Evolutionary conservation across 1,140 invertebrate genomes (phyloP), one percentile per base, ranked within the genome.

Genomic region (Drosophila pseudoananassae): DNA sequence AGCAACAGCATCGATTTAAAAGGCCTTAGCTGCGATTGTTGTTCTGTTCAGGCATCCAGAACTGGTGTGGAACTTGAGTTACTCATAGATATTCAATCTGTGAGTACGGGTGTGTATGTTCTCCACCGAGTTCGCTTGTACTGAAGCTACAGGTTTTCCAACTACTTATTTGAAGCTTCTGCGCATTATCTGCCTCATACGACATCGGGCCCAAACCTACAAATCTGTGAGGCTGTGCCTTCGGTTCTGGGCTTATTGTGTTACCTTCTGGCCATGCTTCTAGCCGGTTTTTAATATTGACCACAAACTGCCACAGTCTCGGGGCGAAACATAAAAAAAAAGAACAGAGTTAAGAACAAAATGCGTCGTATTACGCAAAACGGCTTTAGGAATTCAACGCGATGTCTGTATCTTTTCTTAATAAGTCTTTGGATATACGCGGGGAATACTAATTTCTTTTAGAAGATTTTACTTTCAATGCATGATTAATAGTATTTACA

Each of bases 31-130:
- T 61, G 38, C 38, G 12, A 65, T 61, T 66, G 31, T 46, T 45
- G 31, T 71, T 57, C 50, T 69, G 63, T 68, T 79, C 46, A 36
- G 66, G 59, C 70, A 69, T 64, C 54, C 45, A 82, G 72, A 80
- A 69, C 77, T 87, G 81, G 76, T 84, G 77, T 87, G 82, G 82
- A 84, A 87, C 81, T 68, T 69, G 63, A 84, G 77, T 87, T 85
- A 81, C 77, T 84, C 82, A 87, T 81, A 81, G 73, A 77, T 60
- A 71, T 57, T 56, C 40, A 45, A 25, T 64, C 40, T 56, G 63
- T 53, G 52, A 29, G 46, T 38, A 12, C 38, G 5, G 9, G 2
- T 55, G 17, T 59, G 23, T 53, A 51, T 56, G 36, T 23, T 27
- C 23, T 38, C 27, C 20, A 47, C 36, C 59, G 54, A 47, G 76